Conservation (phyloP, 2,888 invertebrate species). For the Drosophila subquinaria region DNA sequence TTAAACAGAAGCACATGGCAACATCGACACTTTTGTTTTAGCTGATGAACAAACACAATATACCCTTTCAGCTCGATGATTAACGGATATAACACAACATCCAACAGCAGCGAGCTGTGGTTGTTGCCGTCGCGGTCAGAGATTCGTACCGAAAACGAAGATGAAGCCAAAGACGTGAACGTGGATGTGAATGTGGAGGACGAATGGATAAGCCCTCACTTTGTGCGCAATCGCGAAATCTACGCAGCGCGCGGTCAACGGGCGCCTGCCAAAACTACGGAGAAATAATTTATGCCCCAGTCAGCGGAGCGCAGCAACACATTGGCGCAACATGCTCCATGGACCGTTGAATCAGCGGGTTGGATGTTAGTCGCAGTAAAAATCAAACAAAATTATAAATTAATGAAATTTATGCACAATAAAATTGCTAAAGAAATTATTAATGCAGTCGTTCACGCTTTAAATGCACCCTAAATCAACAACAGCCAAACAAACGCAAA, state of each 20-base stretch:
- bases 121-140: slow-evolving; percentile 38
- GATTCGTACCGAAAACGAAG: slow-evolving; percentile 27
- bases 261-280: slow-evolving; percentile 83
- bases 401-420: slow-evolving; percentile 86
- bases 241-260: slow-evolving; percentile 77
- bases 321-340: slow-evolving; percentile 74
- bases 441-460: slow-evolving; percentile 86
- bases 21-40: no score
- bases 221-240: slow-evolving; percentile 79
- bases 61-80: not conserved
- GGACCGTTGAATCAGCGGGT: slow-evolving; percentile 68
- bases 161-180: slow-evolving; percentile 11
- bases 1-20: no score
- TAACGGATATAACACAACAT: slow-evolving; percentile 1
- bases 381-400: slow-evolving; percentile 86
- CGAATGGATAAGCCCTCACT: slow-evolving; percentile 81
- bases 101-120: slow-evolving; percentile 19
- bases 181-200: slow-evolving; percentile 15
- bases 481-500: slow-evolving; percentile 64
- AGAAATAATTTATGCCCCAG: slow-evolving; percentile 84
- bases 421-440: slow-evolving; percentile 86
- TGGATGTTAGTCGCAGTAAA: slow-evolving; percentile 70
- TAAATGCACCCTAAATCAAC: slow-evolving; percentile 85
- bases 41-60: not conserved
- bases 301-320: slow-evolving; percentile 71